Base-by-base conservation (phyloP, 2,113 vertebrate species). In the Podilymbus podiceps region DNA sequence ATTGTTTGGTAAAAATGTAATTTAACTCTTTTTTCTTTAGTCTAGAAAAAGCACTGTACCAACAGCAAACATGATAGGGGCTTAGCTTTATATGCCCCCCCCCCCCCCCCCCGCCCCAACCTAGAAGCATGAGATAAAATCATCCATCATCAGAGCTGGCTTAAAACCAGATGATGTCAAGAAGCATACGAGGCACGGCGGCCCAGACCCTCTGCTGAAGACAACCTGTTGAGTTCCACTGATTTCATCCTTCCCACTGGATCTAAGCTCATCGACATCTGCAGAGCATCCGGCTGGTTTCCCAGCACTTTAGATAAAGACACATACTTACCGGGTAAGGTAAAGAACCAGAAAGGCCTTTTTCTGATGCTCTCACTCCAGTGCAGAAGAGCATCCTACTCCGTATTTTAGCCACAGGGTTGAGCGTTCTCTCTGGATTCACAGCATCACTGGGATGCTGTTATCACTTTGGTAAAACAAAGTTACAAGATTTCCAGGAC, bases 21-120 rank as follows among this genome's bases (percentile, higher is more conserved):
- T 89, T 95, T 92, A 95, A 97, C 74, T 96, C 93, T 93, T 93
- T 86, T 86, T 73, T 78, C 82, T 93, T 94, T 92, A 94, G 87
- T 84, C 77, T 94, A 74, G 92, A 94, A 97, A 95, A n/a, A 83
- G 89, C 85, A 95, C 89, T 85, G 92, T 95, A 95, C 79, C 84
- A 83, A 72, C 77, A 91, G 87, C 62, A 87, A 90, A 87, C 85
- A 78, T 5, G 47, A 63, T 8, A 74, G 79, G 64, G 64, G 74
- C 56, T 87, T 85, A 64, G n/a, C 46, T 15, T 16, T 16, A 5
- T 0, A 38, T 38, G 38, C 38, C 9, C 38, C 38, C 8, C 38
- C 5, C 20, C 25, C 9, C 9, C 25, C 38, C 8, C 38, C 5
- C 20, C 25, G 8, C 9, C 25, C 23, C n/a, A 84, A 88, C 44